A percentile compares a stretch with the other conserved stretches of the same genome.
phyloP scores from a whole-genome alignment of 1,140 invertebrate genomes.

The Diorhabda elongata region DNA sequence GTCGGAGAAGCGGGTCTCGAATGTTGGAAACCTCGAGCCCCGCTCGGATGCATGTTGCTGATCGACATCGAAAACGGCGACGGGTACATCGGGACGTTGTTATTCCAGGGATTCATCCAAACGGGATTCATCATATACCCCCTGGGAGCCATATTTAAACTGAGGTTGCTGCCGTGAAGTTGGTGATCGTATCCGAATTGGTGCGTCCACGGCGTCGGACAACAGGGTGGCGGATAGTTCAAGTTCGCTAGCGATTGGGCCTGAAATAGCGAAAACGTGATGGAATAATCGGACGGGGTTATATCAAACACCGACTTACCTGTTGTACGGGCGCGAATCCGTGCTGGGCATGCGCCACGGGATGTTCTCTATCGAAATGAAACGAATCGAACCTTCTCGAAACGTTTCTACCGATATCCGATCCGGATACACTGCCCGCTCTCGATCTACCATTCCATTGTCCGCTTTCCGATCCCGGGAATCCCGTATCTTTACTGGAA shows the following conservation, averaged over 20 bases:
- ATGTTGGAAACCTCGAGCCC: constrained; percentile 43
- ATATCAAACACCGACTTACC: constrained; percentile 31
- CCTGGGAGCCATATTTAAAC: constrained; percentile 55
- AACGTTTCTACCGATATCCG: constrained; percentile 33
- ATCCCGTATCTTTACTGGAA: constrained; percentile 47
- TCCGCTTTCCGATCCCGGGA: constrained; percentile 49
- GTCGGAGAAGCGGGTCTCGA: constrained; percentile 62
- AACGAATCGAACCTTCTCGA: constrained; percentile 37
- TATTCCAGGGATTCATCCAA: constrained; percentile 52
- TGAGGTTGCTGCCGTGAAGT: constrained; percentile 61
- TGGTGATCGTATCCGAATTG: constrained; percentile 45
- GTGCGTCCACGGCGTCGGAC: constrained; percentile 48
- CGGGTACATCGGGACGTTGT: constrained; percentile 47
- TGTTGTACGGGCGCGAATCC: constrained; percentile 48
- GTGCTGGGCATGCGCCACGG: constrained; percentile 38
- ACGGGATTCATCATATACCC: constrained; percentile 42
- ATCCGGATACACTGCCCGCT: constrained; percentile 52
- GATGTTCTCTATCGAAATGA: constrained; percentile 54
- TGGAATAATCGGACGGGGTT: neutral
- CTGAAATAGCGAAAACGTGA: constrained; percentile 44
- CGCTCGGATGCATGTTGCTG: constrained; percentile 40
- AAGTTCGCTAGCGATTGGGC: constrained; percentile 68
- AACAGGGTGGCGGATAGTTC: constrained; percentile 55
- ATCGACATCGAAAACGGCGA: constrained; percentile 41
- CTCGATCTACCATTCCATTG: constrained; percentile 43